Base-by-base conservation (phyloP, 2,113 vertebrate species). In the Alligator mississippiensis region DNA sequence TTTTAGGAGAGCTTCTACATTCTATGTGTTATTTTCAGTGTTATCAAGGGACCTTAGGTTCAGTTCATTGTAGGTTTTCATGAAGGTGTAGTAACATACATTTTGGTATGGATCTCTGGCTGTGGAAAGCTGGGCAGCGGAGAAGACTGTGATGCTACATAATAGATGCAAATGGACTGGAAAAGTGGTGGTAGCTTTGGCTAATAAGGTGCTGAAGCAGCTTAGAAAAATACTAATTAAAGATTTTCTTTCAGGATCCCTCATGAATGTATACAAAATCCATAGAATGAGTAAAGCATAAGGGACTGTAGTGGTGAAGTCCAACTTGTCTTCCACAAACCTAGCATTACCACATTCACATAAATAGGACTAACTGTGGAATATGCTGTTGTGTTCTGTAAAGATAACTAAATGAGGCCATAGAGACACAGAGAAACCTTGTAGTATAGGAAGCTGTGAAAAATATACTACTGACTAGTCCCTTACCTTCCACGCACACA, bases 151-250 rank as follows among this genome's bases (percentile, higher is more conserved):
- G 4, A 61, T 88, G 47, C 47, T 47, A 47, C 47, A 47, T 47
- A 47, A 47, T 47, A 47, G 47, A 9, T 60, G 2, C 1, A 12
- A 60, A 63, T 85, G 89, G 85, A 2, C 14, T 63, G 4, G 15
- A 68, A 87, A 90, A 93, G 62, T 74, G 2, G 5, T 64, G 24
- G 60, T 11, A 61, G 60, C 60, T 47, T 9, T 80, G 61, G 64
- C 27, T 62, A 63, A 79, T 30, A 13, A 57, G 2, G 9, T 34
- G 14, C 68, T 66, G 72, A 2, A 1, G 0, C 60, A 16, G 13
- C 6, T 89, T 47, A 92, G 88, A 54, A 72, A 86, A 91, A 77
- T 4, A 47, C 24, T 80, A 76, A 78, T 87, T 90, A 30, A 72
- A 83, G 14, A n/a, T 85, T 87, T 87, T 5, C 38, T 90, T n/a